These are phyloP conservation scores for Plectus sambesii DNA, from an alignment of 1,140 invertebrate genomes.

Conservation along the genomic window DNA sequence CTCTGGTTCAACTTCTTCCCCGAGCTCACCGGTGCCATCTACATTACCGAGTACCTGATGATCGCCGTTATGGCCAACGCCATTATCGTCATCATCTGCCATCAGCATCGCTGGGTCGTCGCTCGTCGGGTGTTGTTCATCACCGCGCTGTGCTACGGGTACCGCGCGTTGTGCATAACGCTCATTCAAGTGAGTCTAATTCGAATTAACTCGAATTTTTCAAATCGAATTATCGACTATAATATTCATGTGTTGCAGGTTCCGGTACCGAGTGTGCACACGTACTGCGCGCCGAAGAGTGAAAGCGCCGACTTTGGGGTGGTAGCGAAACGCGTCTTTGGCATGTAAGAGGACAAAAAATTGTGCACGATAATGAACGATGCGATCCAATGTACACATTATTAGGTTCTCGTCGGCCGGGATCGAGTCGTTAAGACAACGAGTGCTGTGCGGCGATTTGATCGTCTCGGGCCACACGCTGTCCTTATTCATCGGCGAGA, in stretches of 20 bases:
- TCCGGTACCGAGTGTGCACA: constrained; percentile 23
- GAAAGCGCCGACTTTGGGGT: constrained; percentile 9
- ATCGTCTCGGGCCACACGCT: constrained; percentile 29
- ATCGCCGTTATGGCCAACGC: constrained; percentile 18
- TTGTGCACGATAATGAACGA: too few relatives aligned
- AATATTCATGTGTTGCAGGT: constrained; percentile 17
- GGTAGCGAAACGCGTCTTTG: constrained; percentile 14
- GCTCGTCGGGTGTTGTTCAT: constrained; percentile 23
- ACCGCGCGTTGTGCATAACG: constrained; percentile 21
- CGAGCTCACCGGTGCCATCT: constrained; percentile 20
- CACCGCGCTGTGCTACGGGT: constrained; percentile 17
- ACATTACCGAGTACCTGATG: constrained; percentile 25
- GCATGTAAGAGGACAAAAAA: too few relatives aligned
- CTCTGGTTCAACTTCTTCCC: constrained; percentile 25
- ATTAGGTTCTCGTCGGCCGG: constrained; percentile 27
- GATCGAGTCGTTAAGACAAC: constrained; percentile 19
- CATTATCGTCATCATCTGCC: constrained; percentile 18
- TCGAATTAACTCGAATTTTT: constrained; percentile 5
- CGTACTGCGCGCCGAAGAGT: constrained; percentile 22
- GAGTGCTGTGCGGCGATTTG: constrained; percentile 26
- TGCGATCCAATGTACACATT: too few relatives aligned
- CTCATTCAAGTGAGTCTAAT: constrained; percentile 19
- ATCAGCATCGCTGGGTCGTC: constrained; percentile 25
- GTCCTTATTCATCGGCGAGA: constrained; percentile 20
- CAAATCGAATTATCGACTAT: constrained; percentile 4